phyloP scores from a whole-genome alignment of 53 echinoderm and acorn worm species.

The Apostichopus leukothele region DNA sequence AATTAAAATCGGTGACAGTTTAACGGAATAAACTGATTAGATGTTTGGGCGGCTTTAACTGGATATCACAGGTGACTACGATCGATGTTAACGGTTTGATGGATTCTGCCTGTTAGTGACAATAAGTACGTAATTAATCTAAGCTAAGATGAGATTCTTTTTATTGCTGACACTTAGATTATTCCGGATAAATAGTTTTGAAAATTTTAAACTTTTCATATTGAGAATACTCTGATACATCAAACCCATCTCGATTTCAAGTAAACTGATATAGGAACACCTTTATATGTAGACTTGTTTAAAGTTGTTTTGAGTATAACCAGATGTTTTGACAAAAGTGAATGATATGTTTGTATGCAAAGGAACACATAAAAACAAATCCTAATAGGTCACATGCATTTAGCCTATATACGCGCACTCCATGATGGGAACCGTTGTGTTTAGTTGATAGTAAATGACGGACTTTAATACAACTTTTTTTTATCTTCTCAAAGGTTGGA shows the following conservation, averaged over 20 bases:
- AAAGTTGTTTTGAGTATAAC: slow-evolving; percentile 1
- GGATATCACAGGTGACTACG: neutral
- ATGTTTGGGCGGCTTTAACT: slow-evolving; percentile 19
- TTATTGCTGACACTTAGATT: slow-evolving; percentile 43
- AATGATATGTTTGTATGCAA: slow-evolving; percentile 44
- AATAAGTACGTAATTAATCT: slow-evolving; percentile 24
- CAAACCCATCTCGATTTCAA: neutral
- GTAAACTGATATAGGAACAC: neutral
- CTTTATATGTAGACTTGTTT: neutral
- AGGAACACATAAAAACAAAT: neutral
- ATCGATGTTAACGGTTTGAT: slow-evolving; percentile 7
- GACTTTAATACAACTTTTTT: no score
- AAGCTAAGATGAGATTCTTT: slow-evolving; percentile 10
- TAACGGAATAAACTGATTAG: slow-evolving; percentile 46
- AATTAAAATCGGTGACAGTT: slow-evolving; percentile 42
- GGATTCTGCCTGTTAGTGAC: slow-evolving; percentile 29
- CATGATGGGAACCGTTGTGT: no score
- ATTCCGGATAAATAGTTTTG: slow-evolving; percentile 33
- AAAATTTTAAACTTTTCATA: slow-evolving; percentile 31
- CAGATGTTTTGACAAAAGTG: slow-evolving; percentile 34
- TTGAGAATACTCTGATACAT: neutral
- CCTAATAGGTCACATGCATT: slow-evolving; percentile 13
- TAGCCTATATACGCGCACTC: no score
- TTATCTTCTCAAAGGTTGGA: no score
- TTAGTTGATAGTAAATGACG: no score